These are phyloP conservation scores for Nothura maculosa DNA, from an alignment of 2,797 vertebrate genomes.

Conservation along the genomic window DNA sequence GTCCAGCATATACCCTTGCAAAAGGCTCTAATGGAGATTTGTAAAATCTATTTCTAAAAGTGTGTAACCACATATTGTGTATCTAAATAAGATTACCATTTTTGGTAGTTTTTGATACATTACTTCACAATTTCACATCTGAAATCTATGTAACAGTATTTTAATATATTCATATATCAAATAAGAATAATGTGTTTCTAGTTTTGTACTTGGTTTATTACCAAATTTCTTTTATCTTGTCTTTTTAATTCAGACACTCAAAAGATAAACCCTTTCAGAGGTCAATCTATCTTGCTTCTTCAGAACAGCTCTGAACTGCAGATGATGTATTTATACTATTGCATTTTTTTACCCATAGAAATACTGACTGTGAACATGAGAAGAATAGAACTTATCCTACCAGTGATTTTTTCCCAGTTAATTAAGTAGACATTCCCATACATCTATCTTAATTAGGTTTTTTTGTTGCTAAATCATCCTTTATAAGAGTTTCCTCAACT, in stretches of 20 bases:
- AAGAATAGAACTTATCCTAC: constrained; percentile 6
- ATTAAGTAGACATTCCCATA: constrained; percentile 9
- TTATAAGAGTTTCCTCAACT: neutral
- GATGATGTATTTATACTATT: neutral
- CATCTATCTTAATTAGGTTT: neutral
- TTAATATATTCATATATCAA: neutral
- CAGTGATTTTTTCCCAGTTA: constrained; percentile 24
- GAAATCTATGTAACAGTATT: neutral
- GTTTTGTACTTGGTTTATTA: neutral
- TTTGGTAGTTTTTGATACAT: neutral
- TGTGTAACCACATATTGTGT: neutral
- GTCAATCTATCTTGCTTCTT: neutral
- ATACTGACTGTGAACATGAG: neutral
- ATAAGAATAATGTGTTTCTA: neutral
- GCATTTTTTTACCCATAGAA: neutral
- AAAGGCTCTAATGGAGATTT: neutral
- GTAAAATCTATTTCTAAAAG: neutral
- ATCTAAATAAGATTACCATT: neutral
- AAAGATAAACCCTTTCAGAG: neutral
- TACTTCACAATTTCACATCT: neutral
- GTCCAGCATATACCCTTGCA: neutral
- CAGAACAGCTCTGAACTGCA: neutral
- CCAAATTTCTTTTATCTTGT: neutral
- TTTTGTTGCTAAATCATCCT: neutral
- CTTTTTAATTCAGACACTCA: neutral